Evolutionary conservation across 2,113 vertebrate genomes (phyloP).

Genomic region (Caracal caracal): DNA sequence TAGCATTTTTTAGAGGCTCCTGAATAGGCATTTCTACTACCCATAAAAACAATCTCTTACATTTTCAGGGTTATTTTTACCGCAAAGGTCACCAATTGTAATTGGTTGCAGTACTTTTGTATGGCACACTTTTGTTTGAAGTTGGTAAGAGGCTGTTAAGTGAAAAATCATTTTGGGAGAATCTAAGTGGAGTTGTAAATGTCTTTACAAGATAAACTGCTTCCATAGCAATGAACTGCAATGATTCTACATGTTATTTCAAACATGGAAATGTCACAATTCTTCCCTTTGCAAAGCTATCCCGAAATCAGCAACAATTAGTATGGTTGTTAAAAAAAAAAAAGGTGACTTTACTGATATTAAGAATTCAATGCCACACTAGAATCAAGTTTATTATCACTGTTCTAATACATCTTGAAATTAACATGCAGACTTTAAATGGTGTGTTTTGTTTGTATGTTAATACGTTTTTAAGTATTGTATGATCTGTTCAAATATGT

Average conservation of each 20-base stretch:
- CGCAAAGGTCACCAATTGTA: slow-evolving; percentile 48
- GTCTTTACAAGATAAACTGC: slow-evolving; percentile 59
- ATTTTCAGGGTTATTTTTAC: neutral
- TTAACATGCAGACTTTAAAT: neutral
- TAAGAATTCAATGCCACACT: slow-evolving; percentile 40
- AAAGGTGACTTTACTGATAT: neutral
- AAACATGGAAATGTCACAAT: slow-evolving; percentile 1
- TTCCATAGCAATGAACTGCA: slow-evolving; percentile 61
- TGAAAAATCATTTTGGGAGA: slow-evolving; percentile 62
- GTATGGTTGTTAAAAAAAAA: neutral
- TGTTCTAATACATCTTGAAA: neutral
- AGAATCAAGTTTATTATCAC: neutral
- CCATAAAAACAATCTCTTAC: neutral
- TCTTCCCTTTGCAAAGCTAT: slow-evolving; percentile 45
- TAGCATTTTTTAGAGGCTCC: neutral
- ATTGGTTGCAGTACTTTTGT: slow-evolving; percentile 48
- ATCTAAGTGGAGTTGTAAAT: slow-evolving; percentile 13
- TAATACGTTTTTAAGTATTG: neutral
- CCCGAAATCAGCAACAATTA: slow-evolving; percentile 47
- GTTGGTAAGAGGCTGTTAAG: neutral
- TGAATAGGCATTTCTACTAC: slow-evolving; percentile 15
- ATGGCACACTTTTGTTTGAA: neutral
- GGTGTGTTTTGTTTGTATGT: neutral
- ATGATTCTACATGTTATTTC: slow-evolving; percentile 42
- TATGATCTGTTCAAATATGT: neutral